Conservation (phyloP, 2,888 invertebrate genomes). For the Eupithecia dodoneata region DNA sequence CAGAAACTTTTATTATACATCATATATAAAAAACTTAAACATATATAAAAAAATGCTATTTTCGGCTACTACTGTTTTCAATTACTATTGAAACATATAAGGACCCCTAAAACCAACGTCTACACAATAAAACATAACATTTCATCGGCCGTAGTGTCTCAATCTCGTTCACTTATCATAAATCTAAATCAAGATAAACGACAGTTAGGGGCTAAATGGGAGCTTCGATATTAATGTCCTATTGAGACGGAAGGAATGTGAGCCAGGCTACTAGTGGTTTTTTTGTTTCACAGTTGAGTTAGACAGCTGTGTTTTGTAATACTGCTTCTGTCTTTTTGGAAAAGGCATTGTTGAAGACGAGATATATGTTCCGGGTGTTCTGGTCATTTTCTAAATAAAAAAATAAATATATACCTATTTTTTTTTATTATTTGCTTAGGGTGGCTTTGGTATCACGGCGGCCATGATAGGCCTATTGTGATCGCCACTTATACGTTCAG, state of each 20-base stretch:
- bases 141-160: constrained; percentile 65
- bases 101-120: constrained; percentile 1
- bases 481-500: too few relatives aligned
- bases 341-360: not conserved
- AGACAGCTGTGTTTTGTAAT: not conserved
- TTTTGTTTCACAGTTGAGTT: not conserved
- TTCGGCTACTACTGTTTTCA: too few relatives aligned
- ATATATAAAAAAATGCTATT: too few relatives aligned
- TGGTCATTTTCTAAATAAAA: too few relatives aligned
- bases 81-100: too few relatives aligned
- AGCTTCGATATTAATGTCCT: constrained; percentile 73
- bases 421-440: too few relatives aligned
- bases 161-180: constrained; percentile 77
- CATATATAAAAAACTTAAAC: too few relatives aligned
- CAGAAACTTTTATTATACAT: too few relatives aligned
- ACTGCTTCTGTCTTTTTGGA: not conserved
- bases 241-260: constrained; percentile 57
- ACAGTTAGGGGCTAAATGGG: constrained; percentile 78
- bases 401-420: too few relatives aligned
- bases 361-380: too few relatives aligned
- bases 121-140: constrained; percentile 47
- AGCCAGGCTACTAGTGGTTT: constrained; percentile 28
- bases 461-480: too few relatives aligned
- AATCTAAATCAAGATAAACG: constrained; percentile 81
- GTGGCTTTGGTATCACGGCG: too few relatives aligned